phyloP scores from a whole-genome alignment of 2,113 vertebrate species.

The Cavia porcellus region DNA sequence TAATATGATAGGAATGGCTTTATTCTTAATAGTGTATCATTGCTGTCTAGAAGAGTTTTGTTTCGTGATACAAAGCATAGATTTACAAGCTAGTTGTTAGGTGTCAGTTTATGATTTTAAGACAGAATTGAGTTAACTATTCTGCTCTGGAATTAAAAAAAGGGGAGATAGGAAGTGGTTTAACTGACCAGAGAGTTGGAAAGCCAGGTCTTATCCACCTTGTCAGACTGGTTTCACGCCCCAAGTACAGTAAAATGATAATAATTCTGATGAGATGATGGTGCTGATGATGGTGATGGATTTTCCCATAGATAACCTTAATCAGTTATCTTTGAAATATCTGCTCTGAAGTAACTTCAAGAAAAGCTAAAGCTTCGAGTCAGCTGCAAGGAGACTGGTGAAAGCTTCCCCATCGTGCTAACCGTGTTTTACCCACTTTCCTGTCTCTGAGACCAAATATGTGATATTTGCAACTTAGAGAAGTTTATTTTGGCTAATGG shows the following conservation, averaged over 20 bases:
- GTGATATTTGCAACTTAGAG: not conserved
- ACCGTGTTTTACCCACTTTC: not conserved
- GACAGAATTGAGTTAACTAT: constrained; percentile 13
- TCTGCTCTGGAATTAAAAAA: not conserved
- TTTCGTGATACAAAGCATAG: not conserved
- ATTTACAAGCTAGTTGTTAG: not conserved
- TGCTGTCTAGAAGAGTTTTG: not conserved
- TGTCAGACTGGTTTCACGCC: not conserved
- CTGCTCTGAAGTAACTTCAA: constrained; percentile 32
- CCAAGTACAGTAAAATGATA: not conserved
- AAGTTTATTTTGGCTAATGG: not conserved
- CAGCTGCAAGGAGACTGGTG: not conserved
- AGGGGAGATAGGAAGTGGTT: not conserved
- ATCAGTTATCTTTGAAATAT: not conserved
- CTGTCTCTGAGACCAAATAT: not conserved
- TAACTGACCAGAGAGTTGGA: not conserved
- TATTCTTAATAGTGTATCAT: not conserved
- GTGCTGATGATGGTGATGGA: not conserved
- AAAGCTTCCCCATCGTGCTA: not conserved
- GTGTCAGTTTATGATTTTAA: not conserved
- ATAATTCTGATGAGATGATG: not conserved
- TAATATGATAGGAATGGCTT: not conserved
- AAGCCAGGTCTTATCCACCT: not conserved
- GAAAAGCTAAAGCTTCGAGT: constrained; percentile 14
- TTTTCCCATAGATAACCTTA: not conserved